phyloP scores from a whole-genome alignment of 2,888 invertebrate genomes.

The Achlya flavicornis region DNA sequence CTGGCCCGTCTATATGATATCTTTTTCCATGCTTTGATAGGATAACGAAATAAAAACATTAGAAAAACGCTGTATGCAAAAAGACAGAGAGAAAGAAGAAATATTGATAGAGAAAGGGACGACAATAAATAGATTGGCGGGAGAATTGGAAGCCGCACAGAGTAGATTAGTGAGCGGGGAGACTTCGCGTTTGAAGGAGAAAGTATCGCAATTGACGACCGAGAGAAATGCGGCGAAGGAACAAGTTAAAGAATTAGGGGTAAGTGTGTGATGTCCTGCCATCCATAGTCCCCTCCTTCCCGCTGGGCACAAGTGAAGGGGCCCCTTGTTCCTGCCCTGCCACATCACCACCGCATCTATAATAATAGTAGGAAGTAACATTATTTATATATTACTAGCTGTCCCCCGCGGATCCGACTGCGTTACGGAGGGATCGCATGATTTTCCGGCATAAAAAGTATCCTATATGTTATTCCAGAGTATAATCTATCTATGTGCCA shows the following conservation, averaged over 20 bases:
- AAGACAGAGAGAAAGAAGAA: constrained; percentile 84
- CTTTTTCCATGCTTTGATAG: constrained; percentile 32
- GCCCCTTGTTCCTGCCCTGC: no score
- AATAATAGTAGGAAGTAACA: no score
- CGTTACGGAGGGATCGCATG: no score
- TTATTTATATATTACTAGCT: no score
- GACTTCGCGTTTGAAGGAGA: constrained; percentile 65
- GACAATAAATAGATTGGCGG: constrained; percentile 85
- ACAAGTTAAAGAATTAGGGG: constrained; percentile 81
- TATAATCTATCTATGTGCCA: no score
- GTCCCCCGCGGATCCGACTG: no score
- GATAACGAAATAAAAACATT: constrained; percentile 81
- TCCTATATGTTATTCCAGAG: no score
- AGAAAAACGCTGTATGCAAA: constrained; percentile 80
- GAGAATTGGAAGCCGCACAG: constrained; percentile 85
- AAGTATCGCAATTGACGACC: constrained; percentile 69
- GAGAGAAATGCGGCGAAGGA: constrained; percentile 79
- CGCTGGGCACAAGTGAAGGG: no score
- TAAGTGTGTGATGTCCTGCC: constrained; percentile 37
- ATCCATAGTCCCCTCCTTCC: no score
- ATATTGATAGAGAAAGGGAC: constrained; percentile 85
- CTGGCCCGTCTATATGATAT: no score
- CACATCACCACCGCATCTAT: no score
- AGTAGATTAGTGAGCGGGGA: constrained; percentile 73
- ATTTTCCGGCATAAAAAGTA: no score